Percentiles rank a stretch among this genome's conserved stretches.
These are phyloP conservation scores for Callimorpha dominula DNA, from an alignment of 2,888 invertebrate species.

Conservation along the genomic window DNA sequence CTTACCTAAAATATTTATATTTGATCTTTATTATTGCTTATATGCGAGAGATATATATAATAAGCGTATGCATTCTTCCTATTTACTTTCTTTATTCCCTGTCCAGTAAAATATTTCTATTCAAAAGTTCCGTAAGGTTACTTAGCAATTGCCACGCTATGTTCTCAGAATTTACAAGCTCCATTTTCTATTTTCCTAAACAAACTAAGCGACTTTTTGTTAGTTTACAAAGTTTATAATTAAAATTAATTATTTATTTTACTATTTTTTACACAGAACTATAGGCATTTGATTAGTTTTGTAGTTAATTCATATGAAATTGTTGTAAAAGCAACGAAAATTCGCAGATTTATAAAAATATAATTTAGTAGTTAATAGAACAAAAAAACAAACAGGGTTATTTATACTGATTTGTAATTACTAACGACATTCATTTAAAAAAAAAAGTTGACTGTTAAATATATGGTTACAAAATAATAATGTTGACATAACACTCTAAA, in stretches of 20 bases:
- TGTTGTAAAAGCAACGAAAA: no score
- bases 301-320: no score
- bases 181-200: not conserved
- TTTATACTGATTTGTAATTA: no score
- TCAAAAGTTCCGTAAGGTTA: not conserved
- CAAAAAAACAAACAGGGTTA: no score
- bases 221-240: not conserved
- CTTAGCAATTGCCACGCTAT: not conserved
- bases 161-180: not conserved
- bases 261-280: no score
- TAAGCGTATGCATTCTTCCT: conserved; percentile 14
- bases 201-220: not conserved
- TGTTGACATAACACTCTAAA: not conserved
- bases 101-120: conserved; percentile 7
- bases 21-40: conserved; percentile 14
- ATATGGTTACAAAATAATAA: not conserved
- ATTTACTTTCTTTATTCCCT: conserved; percentile 16
- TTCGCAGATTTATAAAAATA: no score
- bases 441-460: not conserved
- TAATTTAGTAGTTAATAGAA: no score
- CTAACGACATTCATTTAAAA: no score
- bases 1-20: conserved; percentile 9
- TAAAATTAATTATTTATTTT: not conserved
- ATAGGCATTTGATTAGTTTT: no score
- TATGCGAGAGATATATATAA: conserved; percentile 13